These are phyloP conservation scores for Pica pica DNA, from an alignment of 2,113 vertebrate genomes.

Conservation along the genomic window DNA sequence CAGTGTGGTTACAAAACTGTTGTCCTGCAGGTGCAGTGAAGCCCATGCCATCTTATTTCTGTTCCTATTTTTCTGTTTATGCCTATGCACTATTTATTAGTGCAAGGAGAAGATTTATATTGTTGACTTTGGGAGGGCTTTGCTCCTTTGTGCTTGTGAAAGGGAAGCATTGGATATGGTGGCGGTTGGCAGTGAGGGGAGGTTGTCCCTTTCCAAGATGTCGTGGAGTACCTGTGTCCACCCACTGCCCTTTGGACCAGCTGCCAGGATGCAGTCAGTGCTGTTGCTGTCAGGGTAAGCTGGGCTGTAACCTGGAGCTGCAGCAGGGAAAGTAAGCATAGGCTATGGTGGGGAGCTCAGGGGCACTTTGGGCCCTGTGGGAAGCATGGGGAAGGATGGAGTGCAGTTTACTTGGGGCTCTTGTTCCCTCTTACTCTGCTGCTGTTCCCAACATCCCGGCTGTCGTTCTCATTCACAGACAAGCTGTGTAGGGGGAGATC, in stretches of 20 bases:
- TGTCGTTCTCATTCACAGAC: rapidly evolving
- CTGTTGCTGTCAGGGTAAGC: background rate
- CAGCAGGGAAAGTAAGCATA: background rate
- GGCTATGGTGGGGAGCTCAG: background rate
- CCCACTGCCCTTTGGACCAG: background rate
- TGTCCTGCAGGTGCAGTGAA: background rate
- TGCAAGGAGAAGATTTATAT: background rate
- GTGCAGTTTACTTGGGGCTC: background rate
- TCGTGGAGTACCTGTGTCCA: background rate
- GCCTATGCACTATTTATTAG: too few species aligned
- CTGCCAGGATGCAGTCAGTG: background rate
- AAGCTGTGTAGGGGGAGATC: background rate
- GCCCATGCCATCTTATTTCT: background rate
- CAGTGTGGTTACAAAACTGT: background rate
- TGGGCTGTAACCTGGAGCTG: background rate
- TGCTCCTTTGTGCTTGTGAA: background rate
- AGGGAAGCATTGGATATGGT: rapidly evolving
- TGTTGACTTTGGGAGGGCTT: background rate
- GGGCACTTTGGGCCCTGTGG: rapidly evolving
- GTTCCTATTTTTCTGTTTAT: background rate
- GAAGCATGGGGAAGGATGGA: background rate
- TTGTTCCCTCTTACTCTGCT: background rate
- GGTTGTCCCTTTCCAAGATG: background rate
- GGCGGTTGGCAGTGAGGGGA: background rate
- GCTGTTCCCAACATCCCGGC: background rate